Conservation (phyloP, 2,888 invertebrate species). For the Drosophila cyrtoloma region DNA sequence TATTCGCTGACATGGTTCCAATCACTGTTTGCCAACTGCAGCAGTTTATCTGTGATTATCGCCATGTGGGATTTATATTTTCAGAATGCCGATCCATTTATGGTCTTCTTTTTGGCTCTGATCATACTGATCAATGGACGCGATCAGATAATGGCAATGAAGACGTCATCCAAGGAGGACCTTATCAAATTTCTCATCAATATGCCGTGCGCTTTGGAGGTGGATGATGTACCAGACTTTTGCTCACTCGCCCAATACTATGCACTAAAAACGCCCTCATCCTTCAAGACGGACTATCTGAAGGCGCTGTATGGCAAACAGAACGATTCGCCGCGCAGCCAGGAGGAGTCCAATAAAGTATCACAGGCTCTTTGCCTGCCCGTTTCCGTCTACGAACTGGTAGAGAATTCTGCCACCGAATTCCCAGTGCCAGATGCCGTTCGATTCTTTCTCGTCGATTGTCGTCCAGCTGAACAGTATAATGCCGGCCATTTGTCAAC, state of each 20-base stretch:
- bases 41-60: slow-evolving; percentile 92
- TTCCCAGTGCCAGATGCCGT: slow-evolving; percentile 88
- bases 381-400: slow-evolving; percentile 96
- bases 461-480: slow-evolving; percentile 98
- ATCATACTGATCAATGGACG: slow-evolving; percentile 98
- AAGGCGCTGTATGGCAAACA: slow-evolving; percentile 88
- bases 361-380: slow-evolving; percentile 94
- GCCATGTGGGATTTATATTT: slow-evolving; percentile 99
- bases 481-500: slow-evolving; percentile 98
- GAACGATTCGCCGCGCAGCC: slow-evolving; percentile 85
- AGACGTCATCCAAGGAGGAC: slow-evolving; percentile 89
- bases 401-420: slow-evolving; percentile 92
- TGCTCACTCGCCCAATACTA: slow-evolving; percentile 99
- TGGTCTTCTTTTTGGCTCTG: slow-evolving; percentile 95
- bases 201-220: slow-evolving; percentile 94
- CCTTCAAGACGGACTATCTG: slow-evolving; percentile 93
- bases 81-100: slow-evolving; percentile 97
- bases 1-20: slow-evolving; percentile 96
- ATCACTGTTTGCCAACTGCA: slow-evolving; percentile 95
- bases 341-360: slow-evolving; percentile 86
- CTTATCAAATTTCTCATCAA: slow-evolving; percentile 89
- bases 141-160: slow-evolving; percentile 93
- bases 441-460: slow-evolving; percentile 98
- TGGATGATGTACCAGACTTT: slow-evolving; percentile 98
- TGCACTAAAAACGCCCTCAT: slow-evolving; percentile 95